Conservation (phyloP, 2,113 vertebrate genomes). For the Sarotherodon lohbergeri region DNA sequence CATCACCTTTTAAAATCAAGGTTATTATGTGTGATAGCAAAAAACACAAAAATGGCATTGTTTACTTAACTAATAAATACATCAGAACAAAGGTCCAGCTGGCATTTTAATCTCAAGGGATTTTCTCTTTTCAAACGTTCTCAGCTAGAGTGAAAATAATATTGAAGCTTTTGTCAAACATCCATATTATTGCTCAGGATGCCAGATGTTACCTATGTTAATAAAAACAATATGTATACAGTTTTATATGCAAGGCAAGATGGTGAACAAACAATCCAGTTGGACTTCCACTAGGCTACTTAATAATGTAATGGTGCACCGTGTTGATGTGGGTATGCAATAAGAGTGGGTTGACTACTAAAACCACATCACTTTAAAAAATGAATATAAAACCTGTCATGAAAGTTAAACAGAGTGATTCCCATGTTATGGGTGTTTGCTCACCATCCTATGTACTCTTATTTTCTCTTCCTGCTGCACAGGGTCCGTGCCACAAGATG, state of each 20-base stretch:
- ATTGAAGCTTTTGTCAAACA: too few species aligned
- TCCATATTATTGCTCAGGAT: neutral
- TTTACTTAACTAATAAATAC: too few species aligned
- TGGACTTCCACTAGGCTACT: neutral
- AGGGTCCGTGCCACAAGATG: neutral
- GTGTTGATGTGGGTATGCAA: neutral
- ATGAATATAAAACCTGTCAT: neutral
- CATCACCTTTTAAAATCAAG: too few species aligned
- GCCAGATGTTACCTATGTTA: neutral
- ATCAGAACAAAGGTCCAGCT: too few species aligned
- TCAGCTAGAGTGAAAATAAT: too few species aligned
- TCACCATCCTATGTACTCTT: neutral
- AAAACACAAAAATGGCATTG: too few species aligned
- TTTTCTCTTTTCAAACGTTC: too few species aligned
- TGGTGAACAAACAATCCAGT: neutral
- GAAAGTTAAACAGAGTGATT: neutral
- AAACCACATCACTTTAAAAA: neutral
- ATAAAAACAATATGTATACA: neutral
- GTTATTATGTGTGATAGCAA: too few species aligned
- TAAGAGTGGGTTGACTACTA: neutral
- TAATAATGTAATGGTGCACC: neutral
- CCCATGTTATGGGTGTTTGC: neutral
- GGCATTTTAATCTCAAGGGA: too few species aligned
- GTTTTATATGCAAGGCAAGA: neutral
- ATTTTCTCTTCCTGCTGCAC: neutral